These are phyloP conservation scores for Zelostemma sp. DNA, from an alignment of 1,140 invertebrate species.

Conservation along the genomic window DNA sequence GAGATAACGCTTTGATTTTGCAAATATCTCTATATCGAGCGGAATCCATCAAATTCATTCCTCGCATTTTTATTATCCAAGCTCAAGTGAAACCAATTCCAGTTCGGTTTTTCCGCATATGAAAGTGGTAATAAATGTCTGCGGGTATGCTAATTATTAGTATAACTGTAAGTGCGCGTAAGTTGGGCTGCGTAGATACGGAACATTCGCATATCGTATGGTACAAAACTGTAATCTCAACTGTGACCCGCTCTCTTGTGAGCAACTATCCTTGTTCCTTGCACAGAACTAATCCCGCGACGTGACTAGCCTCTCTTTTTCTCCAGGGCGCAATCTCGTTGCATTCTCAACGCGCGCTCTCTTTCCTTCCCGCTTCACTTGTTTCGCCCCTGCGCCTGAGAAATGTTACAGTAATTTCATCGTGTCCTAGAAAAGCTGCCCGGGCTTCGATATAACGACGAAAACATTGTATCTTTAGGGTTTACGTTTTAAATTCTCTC, in stretches of 20 bases:
- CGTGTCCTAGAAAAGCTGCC: slow-evolving; percentile 26
- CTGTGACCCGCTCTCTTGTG: slow-evolving; percentile 42
- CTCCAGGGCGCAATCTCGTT: slow-evolving; percentile 39
- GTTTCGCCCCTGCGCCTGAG: slow-evolving; percentile 39
- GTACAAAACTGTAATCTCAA: slow-evolving; percentile 45
- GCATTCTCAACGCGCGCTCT: slow-evolving; percentile 33
- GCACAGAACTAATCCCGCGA: slow-evolving; percentile 36
- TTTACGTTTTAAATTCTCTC: too few species aligned
- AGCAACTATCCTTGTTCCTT: slow-evolving; percentile 36
- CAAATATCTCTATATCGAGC: background rate
- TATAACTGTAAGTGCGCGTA: slow-evolving; percentile 39
- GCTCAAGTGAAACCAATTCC: too few species aligned
- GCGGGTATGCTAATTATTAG: background rate
- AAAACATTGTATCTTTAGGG: too few species aligned
- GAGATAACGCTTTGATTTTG: background rate
- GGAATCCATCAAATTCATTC: background rate
- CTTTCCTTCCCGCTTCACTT: slow-evolving; percentile 46
- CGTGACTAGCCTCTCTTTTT: slow-evolving; percentile 46
- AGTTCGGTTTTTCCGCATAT: too few species aligned
- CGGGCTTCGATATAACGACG: background rate
- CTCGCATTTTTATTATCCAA: background rate
- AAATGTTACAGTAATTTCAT: slow-evolving; percentile 36
- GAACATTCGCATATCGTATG: slow-evolving; percentile 42
- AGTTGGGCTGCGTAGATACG: slow-evolving; percentile 37
- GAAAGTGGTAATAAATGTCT: too few species aligned